Conservation (phyloP, 2,888 invertebrate genomes). For the Idaea dimidiata region DNA sequence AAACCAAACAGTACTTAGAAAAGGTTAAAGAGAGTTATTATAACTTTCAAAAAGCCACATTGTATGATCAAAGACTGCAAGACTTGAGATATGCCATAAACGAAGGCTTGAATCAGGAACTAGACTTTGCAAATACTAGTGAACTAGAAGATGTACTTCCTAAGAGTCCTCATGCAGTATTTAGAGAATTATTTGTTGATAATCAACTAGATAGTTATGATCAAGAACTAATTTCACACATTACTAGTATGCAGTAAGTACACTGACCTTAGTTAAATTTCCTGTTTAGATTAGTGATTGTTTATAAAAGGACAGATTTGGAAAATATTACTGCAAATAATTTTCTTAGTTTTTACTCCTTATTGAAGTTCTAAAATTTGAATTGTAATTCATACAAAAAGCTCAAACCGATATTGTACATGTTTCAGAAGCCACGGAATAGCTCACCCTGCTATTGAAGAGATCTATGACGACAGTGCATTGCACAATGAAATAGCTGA, state of each 20-base stretch:
- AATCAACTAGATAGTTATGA: conserved; percentile 68
- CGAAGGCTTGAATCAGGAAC: conserved; percentile 70
- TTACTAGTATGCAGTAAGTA: conserved; percentile 70
- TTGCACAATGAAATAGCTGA: conserved; percentile 54
- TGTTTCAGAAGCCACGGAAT: conserved; percentile 51
- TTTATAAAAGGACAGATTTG: neutral
- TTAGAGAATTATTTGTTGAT: conserved; percentile 66
- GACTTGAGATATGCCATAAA: conserved; percentile 73
- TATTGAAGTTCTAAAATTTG: neutral
- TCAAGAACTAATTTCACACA: conserved; percentile 64
- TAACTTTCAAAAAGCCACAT: conserved; percentile 70
- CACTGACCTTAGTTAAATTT: conserved; percentile 1
- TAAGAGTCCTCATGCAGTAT: conserved; percentile 71
- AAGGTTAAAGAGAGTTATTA: conserved; percentile 73
- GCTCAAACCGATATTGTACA: neutral
- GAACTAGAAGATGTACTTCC: conserved; percentile 34
- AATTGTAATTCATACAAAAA: neutral
- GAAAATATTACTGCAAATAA: too few species aligned
- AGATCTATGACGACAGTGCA: conserved; percentile 59
- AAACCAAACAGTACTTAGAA: conserved; percentile 60
- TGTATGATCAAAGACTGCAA: conserved; percentile 70
- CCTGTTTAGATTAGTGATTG: neutral
- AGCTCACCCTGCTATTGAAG: conserved; percentile 60
- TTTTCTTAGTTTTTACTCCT: neutral
- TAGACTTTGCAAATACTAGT: conserved; percentile 44